Evolutionary conservation across 2,113 vertebrate genomes (phyloP), one percentile per base, ranked within the genome.

Genomic region (Gasterosteus aculeatus): DNA sequence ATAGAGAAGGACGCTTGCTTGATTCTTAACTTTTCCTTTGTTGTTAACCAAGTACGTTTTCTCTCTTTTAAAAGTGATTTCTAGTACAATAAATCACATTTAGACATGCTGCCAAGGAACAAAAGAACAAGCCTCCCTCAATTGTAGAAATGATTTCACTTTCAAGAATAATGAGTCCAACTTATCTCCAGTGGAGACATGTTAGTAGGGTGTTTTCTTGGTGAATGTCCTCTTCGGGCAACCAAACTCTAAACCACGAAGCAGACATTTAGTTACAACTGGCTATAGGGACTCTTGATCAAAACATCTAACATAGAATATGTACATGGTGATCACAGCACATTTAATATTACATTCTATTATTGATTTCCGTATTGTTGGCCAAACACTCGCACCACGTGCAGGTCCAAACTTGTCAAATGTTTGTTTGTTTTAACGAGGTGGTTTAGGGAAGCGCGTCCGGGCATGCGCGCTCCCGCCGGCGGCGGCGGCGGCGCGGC

Each of bases 131-230:
- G 10, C 19, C 69, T 26, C 51, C 54, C 56, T 74, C 63, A 49
- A 57, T 62, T 68, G 42, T n/a, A 19, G 63, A 72, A 82, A 69
- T 87, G 80, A 89, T 89, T 77, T 2, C 44, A 85, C 89, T 89
- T 72, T 54, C 59, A 58, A 74, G 69, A 84, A 69, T 69, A 82
- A 87, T 87, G 60, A 84, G 68, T 61, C 69, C 75, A 22, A 31
- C 44, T 75, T 63, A 87, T 90, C 78, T 75, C 78, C 59, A 3
- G 11, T 12, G 5, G 51, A 66, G 11, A 53, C 5, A 49, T 10
- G 29, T 11, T 63, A 22, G 14, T 29, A 10, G 5, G 1, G 26
- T 70, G 26, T 70, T 51, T 49, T 39, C 29, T 19, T 8, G 4
- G 39, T 33, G 16, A 66, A 44, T 14, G 61, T 39, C 16, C 12